Base-by-base conservation (phyloP, 2,888 invertebrate genomes). In the Uloborus plumipes region DNA sequence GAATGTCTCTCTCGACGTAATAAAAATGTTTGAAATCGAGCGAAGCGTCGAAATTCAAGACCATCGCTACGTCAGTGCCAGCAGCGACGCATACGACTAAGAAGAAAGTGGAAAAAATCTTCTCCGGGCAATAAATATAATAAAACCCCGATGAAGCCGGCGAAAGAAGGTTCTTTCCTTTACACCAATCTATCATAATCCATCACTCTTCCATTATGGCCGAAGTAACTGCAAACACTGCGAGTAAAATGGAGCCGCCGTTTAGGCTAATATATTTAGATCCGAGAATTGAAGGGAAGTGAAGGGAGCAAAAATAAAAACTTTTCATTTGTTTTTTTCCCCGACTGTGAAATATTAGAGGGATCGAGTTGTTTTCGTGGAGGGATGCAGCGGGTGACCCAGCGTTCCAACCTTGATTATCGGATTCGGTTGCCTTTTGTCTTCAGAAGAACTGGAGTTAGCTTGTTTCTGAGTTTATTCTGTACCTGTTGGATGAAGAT, bases 141-240 rank as follows among this genome's bases (percentile, higher is more conserved):
- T 9, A 55, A 39, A 20, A 18, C 55, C 4, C 20, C 20, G 18
- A 55, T 55, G 20, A 55, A 55, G 55, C n/a, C n/a, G 20, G 55
- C n/a, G 20, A 55, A 18, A 55, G 20, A 55, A 55, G n/a, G 55
- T 55, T 20, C n/a, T 18, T 20, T 55, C 55, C 55, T n/a, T 26
- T 50, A 31, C 61, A 55, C 49, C 49, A 16, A 80, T 80, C 80
- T 26, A 69, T 80, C 80, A 53, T 49, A 73, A 51, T 80, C 80
- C 15, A 80, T 80, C 80, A 80, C 62, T 69, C 62, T 31, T 73
- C 80, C 73, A 80, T 80, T 80, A 80, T 67, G 47, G 55, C 16
- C n/a, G 49, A 67, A 66, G 51, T 59, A 51, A 67, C 59, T 79
- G 78, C 78, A 79, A 79, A 79, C 78, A 79, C 53, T 18, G 18